These are phyloP conservation scores for Varroa destructor DNA, from an alignment of 1,140 invertebrate genomes.

Conservation along the genomic window DNA sequence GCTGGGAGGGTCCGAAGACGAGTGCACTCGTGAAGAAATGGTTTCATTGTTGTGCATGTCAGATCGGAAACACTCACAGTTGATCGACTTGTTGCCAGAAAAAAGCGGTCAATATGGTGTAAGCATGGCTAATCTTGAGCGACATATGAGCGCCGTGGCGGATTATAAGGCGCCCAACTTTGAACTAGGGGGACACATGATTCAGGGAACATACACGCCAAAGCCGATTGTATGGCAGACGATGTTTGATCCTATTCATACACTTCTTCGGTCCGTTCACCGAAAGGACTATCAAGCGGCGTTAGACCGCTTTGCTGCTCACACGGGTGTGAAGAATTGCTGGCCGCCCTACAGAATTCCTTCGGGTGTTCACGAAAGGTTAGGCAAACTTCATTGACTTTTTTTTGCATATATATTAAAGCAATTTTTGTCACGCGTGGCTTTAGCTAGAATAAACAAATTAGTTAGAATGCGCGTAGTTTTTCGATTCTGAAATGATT, in stretches of 20 bases:
- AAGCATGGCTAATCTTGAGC: constrained; percentile 26
- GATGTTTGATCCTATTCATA: constrained; percentile 84
- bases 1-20: constrained; percentile 60
- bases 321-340: constrained; percentile 35
- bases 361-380: constrained; percentile 49
- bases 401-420: too few species aligned
- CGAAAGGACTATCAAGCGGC: constrained; percentile 81
- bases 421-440: too few species aligned
- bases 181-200: constrained; percentile 62
- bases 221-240: constrained; percentile 73
- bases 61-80: constrained; percentile 85
- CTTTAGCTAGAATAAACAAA: constrained; percentile 65
- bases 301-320: constrained; percentile 57
- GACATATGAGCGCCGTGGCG: constrained; percentile 47
- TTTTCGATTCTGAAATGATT: background rate
- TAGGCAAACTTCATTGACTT: constrained; percentile 39
- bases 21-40: constrained; percentile 73
- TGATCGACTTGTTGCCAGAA: constrained; percentile 88
- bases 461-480: constrained; percentile 34
- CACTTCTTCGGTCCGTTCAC: constrained; percentile 74
- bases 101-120: constrained; percentile 52
- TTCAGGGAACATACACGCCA: constrained; percentile 85
- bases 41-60: constrained; percentile 76
- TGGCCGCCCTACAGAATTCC: constrained; percentile 73
- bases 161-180: constrained; percentile 63